These are phyloP conservation scores for Lasioglossum vierecki DNA, from an alignment of 2,888 invertebrate genomes.

Conservation along the genomic window DNA sequence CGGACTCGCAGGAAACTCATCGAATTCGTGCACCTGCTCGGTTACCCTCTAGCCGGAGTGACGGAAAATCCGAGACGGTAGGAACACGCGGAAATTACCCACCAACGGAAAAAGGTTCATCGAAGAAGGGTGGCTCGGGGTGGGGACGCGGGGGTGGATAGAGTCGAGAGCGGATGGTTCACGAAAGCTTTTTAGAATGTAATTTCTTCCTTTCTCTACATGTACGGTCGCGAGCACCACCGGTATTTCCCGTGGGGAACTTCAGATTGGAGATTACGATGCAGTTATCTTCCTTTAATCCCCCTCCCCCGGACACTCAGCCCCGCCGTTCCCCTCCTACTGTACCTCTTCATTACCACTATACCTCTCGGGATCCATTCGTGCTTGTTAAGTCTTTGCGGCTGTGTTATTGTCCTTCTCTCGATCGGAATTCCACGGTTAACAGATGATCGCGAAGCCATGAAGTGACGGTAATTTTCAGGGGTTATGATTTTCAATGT, in stretches of 20 bases:
- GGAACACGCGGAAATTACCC: slow-evolving; percentile 50
- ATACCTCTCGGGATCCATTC: slow-evolving; percentile 69
- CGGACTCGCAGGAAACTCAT: background rate
- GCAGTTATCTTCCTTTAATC: slow-evolving; percentile 76
- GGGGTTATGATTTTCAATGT: background rate
- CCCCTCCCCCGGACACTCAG: slow-evolving; percentile 35
- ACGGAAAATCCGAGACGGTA: slow-evolving; percentile 43
- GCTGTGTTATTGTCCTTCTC: slow-evolving; percentile 49
- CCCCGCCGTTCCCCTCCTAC: slow-evolving; percentile 17
- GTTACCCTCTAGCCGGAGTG: slow-evolving; percentile 9
- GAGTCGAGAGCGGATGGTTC: slow-evolving; percentile 18
- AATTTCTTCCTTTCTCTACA: slow-evolving; percentile 59
- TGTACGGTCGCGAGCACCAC: slow-evolving; percentile 41
- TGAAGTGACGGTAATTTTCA: background rate
- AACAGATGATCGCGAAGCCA: slow-evolving; percentile 31
- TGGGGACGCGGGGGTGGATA: background rate
- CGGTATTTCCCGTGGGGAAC: slow-evolving; percentile 72
- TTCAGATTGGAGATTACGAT: slow-evolving; percentile 74
- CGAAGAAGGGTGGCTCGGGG: background rate
- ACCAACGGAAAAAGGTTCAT: slow-evolving; percentile 9
- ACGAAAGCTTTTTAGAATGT: slow-evolving; percentile 44
- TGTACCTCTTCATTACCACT: slow-evolving; percentile 64
- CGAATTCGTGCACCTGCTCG: slow-evolving; percentile 17
- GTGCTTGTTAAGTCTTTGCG: slow-evolving; percentile 67
- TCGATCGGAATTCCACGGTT: slow-evolving; percentile 60